Evolutionary conservation across 2,113 vertebrate genomes (phyloP), one percentile per base, ranked within the genome.

Genomic region (Lampris incognitus): DNA sequence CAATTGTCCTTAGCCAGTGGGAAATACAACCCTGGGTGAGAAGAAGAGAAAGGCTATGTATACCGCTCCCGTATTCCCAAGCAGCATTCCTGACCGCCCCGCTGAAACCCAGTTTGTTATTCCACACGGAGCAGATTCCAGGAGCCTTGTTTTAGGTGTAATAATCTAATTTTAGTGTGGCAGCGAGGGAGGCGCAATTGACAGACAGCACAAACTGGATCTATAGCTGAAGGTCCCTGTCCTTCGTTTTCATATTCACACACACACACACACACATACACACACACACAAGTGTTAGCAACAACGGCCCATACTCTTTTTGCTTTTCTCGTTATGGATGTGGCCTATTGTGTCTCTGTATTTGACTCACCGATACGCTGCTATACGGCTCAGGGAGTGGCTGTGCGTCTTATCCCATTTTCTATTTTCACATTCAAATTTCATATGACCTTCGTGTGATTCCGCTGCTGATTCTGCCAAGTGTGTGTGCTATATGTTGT

Each of bases 131-230:
- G 81, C 73, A 40, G 83, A 91, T 89, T 89, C 86, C 89, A 76
- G 68, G 41, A 75, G 85, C 72, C 79, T 78, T 81, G 74, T 87
- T 93, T 92, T 87, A 88, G 87, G 90, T 88, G 87, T 85, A 92
- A 92, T 92, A 87, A 89, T 92, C 92, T 93, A 92, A 93, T 91
- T 93, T 94, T 93, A 93, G 91, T 92, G 89, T 79, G 72, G 79
- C 74, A 10, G 63, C 50, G 56, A 81, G 3, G 71, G 78, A 85
- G 79, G 84, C 81, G 81, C 69, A 85, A 67, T 86, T 83, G 81
- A 74, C 88, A 85, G 69, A 83, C 85, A 76, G 79, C 83, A 82
- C 82, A 92, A 84, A 90, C 83, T 74, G 88, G 85, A 93, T 92
- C 90, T 93, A 89, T 90, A 89, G 83, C 86, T 77, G 68, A 86